Conservation (phyloP, 2,113 vertebrate genomes). For the Ptyas mucosa region DNA sequence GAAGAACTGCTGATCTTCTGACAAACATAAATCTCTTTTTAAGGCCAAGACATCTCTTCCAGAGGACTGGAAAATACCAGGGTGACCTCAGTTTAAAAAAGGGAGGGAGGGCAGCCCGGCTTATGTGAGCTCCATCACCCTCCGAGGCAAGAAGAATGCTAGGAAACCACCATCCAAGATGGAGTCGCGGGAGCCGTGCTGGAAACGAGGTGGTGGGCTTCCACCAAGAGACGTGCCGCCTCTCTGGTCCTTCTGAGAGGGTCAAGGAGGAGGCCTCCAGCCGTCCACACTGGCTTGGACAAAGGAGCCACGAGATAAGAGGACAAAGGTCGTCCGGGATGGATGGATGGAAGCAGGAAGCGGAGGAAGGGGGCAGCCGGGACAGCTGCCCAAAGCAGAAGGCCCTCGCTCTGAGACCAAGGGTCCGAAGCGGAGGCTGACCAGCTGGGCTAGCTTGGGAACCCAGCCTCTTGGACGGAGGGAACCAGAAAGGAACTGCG, state of each 20-base stretch:
- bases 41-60: not conserved
- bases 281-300: not conserved
- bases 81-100: not conserved
- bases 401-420: not conserved
- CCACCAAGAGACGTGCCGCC: fast-evolving
- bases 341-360: not conserved
- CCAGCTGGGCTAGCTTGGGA: not conserved
- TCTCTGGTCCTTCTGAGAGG: not conserved
- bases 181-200: not conserved
- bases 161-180: not conserved
- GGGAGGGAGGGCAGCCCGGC: not conserved
- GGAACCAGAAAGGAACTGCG: not conserved
- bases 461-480: not conserved
- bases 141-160: not conserved
- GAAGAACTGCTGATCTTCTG: not conserved
- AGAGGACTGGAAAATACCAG: not conserved
- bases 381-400: not conserved
- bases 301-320: not conserved
- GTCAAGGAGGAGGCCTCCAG: not conserved
- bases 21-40: not conserved
- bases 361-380: not conserved
- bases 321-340: not conserved
- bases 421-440: not conserved
- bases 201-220: not conserved
- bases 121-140: not conserved